Base-by-base conservation (phyloP, 2,113 vertebrate species). In the Scortum barcoo region DNA sequence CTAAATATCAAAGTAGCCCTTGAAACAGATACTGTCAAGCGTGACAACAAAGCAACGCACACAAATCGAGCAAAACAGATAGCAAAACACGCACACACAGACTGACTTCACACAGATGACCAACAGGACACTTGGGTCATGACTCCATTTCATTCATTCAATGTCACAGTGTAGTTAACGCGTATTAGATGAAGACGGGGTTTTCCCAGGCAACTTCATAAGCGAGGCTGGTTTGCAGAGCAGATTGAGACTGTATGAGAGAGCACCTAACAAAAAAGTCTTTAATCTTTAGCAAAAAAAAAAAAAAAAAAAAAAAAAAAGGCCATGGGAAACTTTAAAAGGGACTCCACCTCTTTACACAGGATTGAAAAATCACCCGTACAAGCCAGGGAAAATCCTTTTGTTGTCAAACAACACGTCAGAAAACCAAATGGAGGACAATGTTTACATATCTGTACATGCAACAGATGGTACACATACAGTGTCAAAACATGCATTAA, bases 1-100 rank as follows among this genome's bases (percentile, higher is more conserved):
- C 9, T 33, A 83, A 89, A 82, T 84, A 81, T 92, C 88, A 87
- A 89, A 88, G 85, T 30, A 38, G 83, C 87, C 81, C 67, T 8
- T 56, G 24, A 86, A 78, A 81, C 53, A 42, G 72, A 85, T 42
- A 62, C 28, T 2, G 44, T 78, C 16, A 81, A 72, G 58, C 78
- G 11, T 19, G 46, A 54, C 30, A 53, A 76, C 51, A 78, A 16
- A 62, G 36, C 38, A 33, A 73, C 36, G 66, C 50, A 67, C 53
- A 58, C 38, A 58, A 51, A 58, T 24, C 1, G 17, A 26, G 9
- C 56, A 72, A 65, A 22, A 67, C 13, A 60, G 24, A 61, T 28
- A 20, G 19, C 56, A 44, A 4, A 20, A 44, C n/a, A 44, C 60
- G 57, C 8, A 67, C 22, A 78, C 76, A 22, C 22, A 56, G 12